Evolutionary conservation across 2,113 vertebrate genomes (phyloP).

Genomic region (Tonatia bakeri): DNA sequence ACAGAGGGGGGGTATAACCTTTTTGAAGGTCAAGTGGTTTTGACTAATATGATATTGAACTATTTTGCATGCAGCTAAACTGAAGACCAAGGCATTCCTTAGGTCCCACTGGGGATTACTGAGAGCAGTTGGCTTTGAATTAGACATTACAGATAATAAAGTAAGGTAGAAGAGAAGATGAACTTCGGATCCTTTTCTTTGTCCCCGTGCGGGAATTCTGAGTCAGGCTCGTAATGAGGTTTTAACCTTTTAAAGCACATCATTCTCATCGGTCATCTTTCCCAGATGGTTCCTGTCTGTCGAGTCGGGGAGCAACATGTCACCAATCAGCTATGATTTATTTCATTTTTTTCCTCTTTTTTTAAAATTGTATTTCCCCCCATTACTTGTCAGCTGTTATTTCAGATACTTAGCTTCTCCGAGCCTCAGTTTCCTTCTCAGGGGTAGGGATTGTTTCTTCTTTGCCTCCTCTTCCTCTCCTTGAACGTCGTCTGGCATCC

Average conservation of each 20-base stretch:
- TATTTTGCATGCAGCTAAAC: not conserved
- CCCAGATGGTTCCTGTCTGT: not conserved
- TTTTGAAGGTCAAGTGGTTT: not conserved
- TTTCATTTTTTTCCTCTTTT: no score
- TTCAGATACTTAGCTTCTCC: not conserved
- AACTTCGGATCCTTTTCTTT: not conserved
- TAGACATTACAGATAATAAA: slow-evolving; percentile 25
- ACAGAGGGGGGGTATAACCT: not conserved
- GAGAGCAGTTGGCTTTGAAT: slow-evolving; percentile 38
- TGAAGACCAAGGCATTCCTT: slow-evolving; percentile 34
- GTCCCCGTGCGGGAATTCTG: not conserved
- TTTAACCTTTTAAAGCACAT: not conserved
- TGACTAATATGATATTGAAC: not conserved
- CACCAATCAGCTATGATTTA: not conserved
- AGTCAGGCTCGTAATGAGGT: not conserved
- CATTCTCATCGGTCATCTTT: not conserved
- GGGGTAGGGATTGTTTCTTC: not conserved
- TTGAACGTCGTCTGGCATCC: not conserved
- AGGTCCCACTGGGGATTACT: not conserved
- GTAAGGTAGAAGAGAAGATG: not conserved
- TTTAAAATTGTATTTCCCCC: no score
- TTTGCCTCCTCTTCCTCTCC: not conserved
- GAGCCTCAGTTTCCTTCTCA: slow-evolving; percentile 3
- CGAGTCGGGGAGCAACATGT: not conserved
- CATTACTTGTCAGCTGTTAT: not conserved